phyloP scores from a whole-genome alignment of 1,140 invertebrate genomes.

The Manduca sexta region DNA sequence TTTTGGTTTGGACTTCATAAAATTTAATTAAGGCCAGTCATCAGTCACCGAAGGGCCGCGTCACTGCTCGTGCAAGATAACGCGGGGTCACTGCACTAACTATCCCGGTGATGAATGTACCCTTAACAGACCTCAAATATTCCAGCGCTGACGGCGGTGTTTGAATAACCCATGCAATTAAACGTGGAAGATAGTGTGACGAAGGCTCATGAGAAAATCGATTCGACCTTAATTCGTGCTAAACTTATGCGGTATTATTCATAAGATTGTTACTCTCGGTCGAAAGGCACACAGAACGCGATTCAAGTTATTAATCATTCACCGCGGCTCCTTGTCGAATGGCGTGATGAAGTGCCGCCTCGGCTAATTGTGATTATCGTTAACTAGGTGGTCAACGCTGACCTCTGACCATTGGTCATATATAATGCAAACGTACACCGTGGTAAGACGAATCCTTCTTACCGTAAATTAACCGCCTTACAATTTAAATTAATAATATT shows the following conservation, averaged over 20 bases:
- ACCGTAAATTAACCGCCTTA: too few relatives aligned
- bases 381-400: slow-evolving; percentile 48
- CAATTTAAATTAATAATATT: too few relatives aligned
- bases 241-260: slow-evolving; percentile 52
- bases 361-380: slow-evolving; percentile 58
- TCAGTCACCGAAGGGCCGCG: slow-evolving; percentile 61
- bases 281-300: slow-evolving; percentile 57
- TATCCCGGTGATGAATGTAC: slow-evolving; percentile 56
- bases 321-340: slow-evolving; percentile 51
- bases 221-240: slow-evolving; percentile 37
- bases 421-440: slow-evolving; percentile 31
- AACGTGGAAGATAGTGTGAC: slow-evolving; percentile 25
- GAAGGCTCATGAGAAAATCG: slow-evolving; percentile 38
- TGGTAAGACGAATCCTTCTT: neutral
- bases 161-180: slow-evolving; percentile 53
- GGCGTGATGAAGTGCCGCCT: slow-evolving; percentile 60
- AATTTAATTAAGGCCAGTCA: slow-evolving; percentile 69
- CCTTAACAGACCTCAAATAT: slow-evolving; percentile 65
- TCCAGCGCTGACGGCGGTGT: slow-evolving; percentile 53
- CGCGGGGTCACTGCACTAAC: slow-evolving; percentile 64
- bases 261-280: slow-evolving; percentile 58
- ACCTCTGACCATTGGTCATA: slow-evolving; percentile 31
- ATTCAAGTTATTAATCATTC: slow-evolving; percentile 63
- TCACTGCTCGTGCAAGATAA: slow-evolving; percentile 64
- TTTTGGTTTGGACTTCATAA: slow-evolving; percentile 35